Evolutionary conservation across 2,888 invertebrate genomes (phyloP), one percentile per base, ranked within the genome.

Genomic region (Subacronicta megacephala): DNA sequence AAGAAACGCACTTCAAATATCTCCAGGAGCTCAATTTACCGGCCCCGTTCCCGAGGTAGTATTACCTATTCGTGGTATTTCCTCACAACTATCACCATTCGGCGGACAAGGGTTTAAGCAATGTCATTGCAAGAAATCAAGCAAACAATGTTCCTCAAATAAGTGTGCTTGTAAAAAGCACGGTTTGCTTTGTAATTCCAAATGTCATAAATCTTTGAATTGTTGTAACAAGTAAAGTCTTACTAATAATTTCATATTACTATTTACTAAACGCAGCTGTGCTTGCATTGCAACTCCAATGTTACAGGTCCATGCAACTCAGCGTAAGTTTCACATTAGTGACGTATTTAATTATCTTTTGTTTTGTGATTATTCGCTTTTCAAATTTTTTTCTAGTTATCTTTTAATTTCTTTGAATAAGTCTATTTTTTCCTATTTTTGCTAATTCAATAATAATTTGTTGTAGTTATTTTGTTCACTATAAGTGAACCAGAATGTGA

Each of bases 101-200:
- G 53, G 53, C 37, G 53, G 45, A 40, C 53, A 53, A 45, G 44
- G 53, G 29, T 53, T 45, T 37, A 45, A 45, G 33, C 29, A 53
- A 37, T 53, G 53, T 45, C 20, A 23, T 36, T 55, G 54, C 42
- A 41, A 55, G 45, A 35, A 41, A 35, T 41, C 47, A 26, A 55
- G 35, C 23, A 46, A 40, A 42, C 41, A 49, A 44, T 56, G 56
- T 47, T 35, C 41, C 35, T 41, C 47, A 43, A 56, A 56, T 44
- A 56, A 43, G 42, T 56, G 47, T 49, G 55, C 52, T 54, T 56
- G 49, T 38, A 43, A 56, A 45, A 56, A 49, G 44, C 43, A 56
- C 37, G 31, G 44, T 50, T 43, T 45, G 35, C 50, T 56, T 43
- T 50, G 56, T 50, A 50, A 50, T 45, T 50, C 56, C 43, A 44